phyloP scores from a whole-genome alignment of 2,113 vertebrate species.

The Colossoma macropomum region DNA sequence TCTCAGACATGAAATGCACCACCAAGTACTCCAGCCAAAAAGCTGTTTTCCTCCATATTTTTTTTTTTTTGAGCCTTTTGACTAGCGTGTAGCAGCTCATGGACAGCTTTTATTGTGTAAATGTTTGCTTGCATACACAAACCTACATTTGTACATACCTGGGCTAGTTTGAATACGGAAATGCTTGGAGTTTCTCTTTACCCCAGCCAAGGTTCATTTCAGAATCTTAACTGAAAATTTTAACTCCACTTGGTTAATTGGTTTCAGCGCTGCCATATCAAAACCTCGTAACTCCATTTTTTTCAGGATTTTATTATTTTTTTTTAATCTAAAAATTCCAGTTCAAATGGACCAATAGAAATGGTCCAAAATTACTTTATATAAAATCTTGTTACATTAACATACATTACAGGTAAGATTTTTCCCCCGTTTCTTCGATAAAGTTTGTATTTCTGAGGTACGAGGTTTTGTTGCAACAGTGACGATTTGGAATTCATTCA shows the following conservation, averaged over 20 bases:
- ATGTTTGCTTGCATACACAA: conserved; percentile 52
- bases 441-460: neutral
- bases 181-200: conserved; percentile 43
- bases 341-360: neutral
- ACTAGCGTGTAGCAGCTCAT: conserved; percentile 53
- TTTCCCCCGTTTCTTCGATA: neutral
- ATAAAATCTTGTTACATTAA: conserved; percentile 2
- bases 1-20: conserved; percentile 2
- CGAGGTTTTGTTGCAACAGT: neutral
- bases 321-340: neutral
- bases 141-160: conserved; percentile 52
- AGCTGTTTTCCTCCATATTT: conserved; percentile 1
- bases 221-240: conserved; percentile 24
- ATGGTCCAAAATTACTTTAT: neutral
- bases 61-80: conserved; percentile 37
- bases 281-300: neutral
- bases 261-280: neutral
- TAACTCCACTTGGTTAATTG: conserved; percentile 39
- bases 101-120: conserved; percentile 52
- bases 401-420: neutral
- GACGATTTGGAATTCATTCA: neutral
- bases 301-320: neutral
- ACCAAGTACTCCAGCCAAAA: conserved; percentile 46
- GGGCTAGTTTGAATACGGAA: conserved; percentile 38
- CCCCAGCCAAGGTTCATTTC: conserved; percentile 29